These are phyloP conservation scores for Amniataba percoides DNA, from an alignment of 2,797 vertebrate genomes.

Conservation along the genomic window DNA sequence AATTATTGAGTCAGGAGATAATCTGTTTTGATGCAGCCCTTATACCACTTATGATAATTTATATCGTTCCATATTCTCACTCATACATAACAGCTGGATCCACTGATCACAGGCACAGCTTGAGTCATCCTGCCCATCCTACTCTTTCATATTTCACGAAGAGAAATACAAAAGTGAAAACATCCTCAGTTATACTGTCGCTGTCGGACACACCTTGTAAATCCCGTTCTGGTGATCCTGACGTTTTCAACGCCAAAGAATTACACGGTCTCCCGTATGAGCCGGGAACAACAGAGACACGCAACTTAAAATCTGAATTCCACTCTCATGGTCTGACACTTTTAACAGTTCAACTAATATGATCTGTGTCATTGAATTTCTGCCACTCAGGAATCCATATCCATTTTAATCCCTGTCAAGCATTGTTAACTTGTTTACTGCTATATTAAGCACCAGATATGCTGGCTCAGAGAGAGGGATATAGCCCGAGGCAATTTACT, in stretches of 20 bases:
- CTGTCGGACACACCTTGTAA: slow-evolving; percentile 17
- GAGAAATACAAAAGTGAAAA: slow-evolving; percentile 45
- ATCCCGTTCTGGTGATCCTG: slow-evolving; percentile 16
- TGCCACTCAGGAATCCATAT: slow-evolving; percentile 69
- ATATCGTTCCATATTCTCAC: slow-evolving; percentile 32
- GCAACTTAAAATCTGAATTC: slow-evolving; percentile 40
- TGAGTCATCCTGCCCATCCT: slow-evolving; percentile 31
- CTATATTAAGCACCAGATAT: slow-evolving; percentile 73
- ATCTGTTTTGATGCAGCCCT: slow-evolving; percentile 64
- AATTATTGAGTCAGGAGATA: slow-evolving; percentile 65
- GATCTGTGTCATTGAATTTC: slow-evolving; percentile 70
- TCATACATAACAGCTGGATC: slow-evolving; percentile 45
- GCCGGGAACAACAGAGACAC: slow-evolving; percentile 12
- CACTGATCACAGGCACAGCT: slow-evolving; percentile 41
- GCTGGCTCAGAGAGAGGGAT: slow-evolving; percentile 49
- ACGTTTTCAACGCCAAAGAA: slow-evolving; percentile 34
- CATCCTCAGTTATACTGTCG: background rate
- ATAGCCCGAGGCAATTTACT: slow-evolving; percentile 64
- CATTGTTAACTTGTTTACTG: slow-evolving; percentile 79
- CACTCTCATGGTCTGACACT: slow-evolving; percentile 43
- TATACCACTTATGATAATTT: slow-evolving; percentile 63
- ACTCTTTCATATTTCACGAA: slow-evolving; percentile 51
- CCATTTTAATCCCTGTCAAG: slow-evolving; percentile 76
- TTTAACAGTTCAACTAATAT: slow-evolving; percentile 67
- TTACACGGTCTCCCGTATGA: slow-evolving; percentile 9